Evolutionary conservation across 2,113 vertebrate species (phyloP).

Genomic region (Jacana jacana): DNA sequence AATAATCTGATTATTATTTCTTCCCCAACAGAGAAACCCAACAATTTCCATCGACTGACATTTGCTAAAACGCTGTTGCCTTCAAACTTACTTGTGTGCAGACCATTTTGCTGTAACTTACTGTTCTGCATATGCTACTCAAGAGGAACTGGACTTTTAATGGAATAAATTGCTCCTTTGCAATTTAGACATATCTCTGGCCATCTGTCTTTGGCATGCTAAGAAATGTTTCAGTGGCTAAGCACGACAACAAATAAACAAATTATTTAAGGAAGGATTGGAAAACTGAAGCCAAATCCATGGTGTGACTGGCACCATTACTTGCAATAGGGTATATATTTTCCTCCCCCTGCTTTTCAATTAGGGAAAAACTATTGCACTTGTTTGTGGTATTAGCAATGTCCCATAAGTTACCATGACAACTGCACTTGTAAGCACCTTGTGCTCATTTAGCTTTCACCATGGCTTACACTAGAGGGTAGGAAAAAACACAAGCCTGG

Average conservation of each 20-base stretch:
- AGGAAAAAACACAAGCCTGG: background rate
- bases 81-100: background rate
- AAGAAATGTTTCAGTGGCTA: background rate
- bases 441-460: background rate
- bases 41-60: background rate
- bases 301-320: background rate
- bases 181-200: background rate
- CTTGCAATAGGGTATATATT: background rate
- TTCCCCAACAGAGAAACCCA: background rate
- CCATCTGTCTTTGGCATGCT: background rate
- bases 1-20: background rate
- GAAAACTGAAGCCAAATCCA: background rate
- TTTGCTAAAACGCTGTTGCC: background rate
- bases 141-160: background rate
- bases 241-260: background rate
- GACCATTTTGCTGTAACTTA: background rate
- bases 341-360: background rate
- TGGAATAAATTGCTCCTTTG: background rate
- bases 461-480: background rate
- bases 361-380: background rate
- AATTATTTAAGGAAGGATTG: background rate
- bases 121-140: background rate
- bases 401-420: background rate
- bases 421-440: background rate
- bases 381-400: background rate